Conservation (phyloP, 2,888 invertebrate species). For the Mycalesis mineus region DNA sequence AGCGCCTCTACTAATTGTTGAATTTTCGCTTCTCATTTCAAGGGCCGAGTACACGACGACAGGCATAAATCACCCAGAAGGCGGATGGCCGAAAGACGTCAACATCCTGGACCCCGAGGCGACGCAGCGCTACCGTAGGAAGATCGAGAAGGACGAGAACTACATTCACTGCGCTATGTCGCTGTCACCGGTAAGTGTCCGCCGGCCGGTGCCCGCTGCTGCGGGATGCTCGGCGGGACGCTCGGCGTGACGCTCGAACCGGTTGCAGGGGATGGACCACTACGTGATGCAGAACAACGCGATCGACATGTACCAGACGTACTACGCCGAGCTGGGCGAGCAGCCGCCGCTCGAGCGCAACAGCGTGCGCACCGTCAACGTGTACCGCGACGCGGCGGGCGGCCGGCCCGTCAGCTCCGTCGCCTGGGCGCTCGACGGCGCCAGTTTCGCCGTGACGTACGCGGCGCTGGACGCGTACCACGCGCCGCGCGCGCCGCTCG, state of each 20-base stretch:
- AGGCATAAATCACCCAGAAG: slow-evolving; percentile 85
- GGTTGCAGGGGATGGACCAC: slow-evolving; percentile 85
- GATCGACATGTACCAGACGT: slow-evolving; percentile 93
- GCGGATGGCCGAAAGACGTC: slow-evolving; percentile 90
- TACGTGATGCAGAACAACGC: slow-evolving; percentile 94
- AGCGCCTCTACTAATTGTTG: too few species aligned
- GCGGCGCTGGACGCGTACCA: slow-evolving; percentile 87
- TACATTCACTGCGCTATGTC: slow-evolving; percentile 83
- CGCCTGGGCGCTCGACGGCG: slow-evolving; percentile 91
- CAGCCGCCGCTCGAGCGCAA: slow-evolving; percentile 81
- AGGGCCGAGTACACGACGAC: slow-evolving; percentile 76
- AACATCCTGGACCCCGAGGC: slow-evolving; percentile 82
- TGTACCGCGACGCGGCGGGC: slow-evolving; percentile 83
- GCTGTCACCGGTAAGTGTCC: slow-evolving; percentile 50
- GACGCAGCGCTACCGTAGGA: slow-evolving; percentile 85
- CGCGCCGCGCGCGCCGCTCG: slow-evolving; percentile 44
- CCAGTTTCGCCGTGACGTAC: slow-evolving; percentile 89
- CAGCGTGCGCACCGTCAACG: slow-evolving; percentile 87
- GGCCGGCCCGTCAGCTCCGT: slow-evolving; percentile 85
- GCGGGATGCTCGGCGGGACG: too few species aligned
- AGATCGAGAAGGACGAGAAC: slow-evolving; percentile 87
- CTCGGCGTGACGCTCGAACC: background rate
- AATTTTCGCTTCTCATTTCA: background rate
- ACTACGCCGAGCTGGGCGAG: slow-evolving; percentile 85
- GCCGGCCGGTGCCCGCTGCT: too few species aligned